Evolutionary conservation across 2,113 vertebrate genomes (phyloP), one percentile per base, ranked within the genome.

Genomic region (Alouatta palliata): DNA sequence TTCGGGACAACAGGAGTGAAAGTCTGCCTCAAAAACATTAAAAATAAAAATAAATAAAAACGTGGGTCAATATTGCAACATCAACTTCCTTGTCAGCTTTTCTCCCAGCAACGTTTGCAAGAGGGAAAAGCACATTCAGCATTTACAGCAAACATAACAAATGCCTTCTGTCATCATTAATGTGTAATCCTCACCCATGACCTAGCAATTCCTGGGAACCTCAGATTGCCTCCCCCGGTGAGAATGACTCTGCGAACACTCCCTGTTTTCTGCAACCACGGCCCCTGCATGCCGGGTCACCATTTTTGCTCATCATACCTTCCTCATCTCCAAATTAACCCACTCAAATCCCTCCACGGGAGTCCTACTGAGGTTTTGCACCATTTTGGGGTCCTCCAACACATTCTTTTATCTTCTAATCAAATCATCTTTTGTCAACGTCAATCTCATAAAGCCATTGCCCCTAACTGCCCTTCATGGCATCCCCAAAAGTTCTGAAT

Each of bases 291-390:
- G 30, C 14, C n/a, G 7, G 21, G 6, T n/a, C 61, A 27, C 16
- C 11, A 3, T 23, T 32, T 13, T 32, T 3, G 30, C 21, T 19
- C 0, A 6, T 64, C 3, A 8, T 11, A 5, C 11, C 17, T 16
- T 52, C 75, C 32, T 10, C 8, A 0, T 2, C 75, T 37, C 11
- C 8, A 5, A 16, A 37, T 3, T 16, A 9, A 17, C 14, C 11
- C 10, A 8, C 45, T 2, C 6, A 6, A 12, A 9, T 11, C 7
- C 20, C 47, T 8, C 0, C 17, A 0, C 5, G 6, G 13, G 25
- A 40, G 23, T 27, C 47, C 21, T 1, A 0, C 25, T 3, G 47
- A 81, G 43, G 6, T 12, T 21, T 13, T 45, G 3, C 2, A 0
- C 21, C 9, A 1, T 5, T 11, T 32, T 6, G 43, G 20, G 40